Evolutionary conservation across 2,113 vertebrate species (phyloP), one percentile per base, ranked within the genome.

Genomic region (Gadus chalcogrammus): DNA sequence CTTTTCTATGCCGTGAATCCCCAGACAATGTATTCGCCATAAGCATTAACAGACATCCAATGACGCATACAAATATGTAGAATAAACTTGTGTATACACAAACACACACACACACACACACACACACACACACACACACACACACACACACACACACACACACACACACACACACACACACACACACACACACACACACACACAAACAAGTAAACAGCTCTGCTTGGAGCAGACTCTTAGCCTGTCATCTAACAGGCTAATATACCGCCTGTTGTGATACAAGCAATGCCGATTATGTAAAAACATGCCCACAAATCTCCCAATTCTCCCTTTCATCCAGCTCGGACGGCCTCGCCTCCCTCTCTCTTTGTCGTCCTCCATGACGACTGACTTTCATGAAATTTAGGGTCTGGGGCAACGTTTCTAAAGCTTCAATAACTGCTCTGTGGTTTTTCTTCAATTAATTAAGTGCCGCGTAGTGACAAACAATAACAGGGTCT

Each of bases 221-320:
- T 48, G 42, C 22, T 24, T 13, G 4, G 16, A 17, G 35, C 64
- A 66, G 64, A 66, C 38, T n/a, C 4, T 20, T 66, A 53, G 38
- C 22, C 22, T 17, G 38, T 35, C 52, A 8, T 2, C n/a, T 56
- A 7, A 13, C 15, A 13, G 3, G 18, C 63, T 42, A 64, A 35
- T 64, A 67, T 20, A 48, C 24, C 9, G 65, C 27, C 48, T 56
- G 65, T 67, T 67, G 18, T 56, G 48, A 55, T 53, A 67, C 65
- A 67, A 55, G 18, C 20, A 13, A 12, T 48, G 16, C 20, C 55
- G 65, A 67, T 24, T 52, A 53, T 66, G 38, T 52, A 15, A 66
- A 66, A 42, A 66, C 48, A 17, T 58, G 42, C 60, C 73, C 68
- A 38, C 61, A 35, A 42, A 18, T 42, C 69, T 70, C 69, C 65